Evolutionary conservation across 2,888 invertebrate genomes (phyloP), one percentile per base, ranked within the genome.

Genomic region (Pollenia amentaria): DNA sequence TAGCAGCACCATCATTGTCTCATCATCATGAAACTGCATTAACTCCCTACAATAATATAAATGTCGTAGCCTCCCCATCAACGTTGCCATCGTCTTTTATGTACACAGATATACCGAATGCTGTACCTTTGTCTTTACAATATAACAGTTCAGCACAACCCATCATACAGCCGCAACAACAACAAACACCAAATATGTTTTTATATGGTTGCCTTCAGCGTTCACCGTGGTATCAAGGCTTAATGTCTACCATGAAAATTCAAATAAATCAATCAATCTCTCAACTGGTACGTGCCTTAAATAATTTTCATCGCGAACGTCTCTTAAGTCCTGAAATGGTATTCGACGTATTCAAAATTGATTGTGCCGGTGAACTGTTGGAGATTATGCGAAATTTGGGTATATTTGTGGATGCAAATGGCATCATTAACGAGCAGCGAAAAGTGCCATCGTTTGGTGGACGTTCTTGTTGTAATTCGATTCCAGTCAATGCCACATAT

Each of bases 211-310:
- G 89, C 21, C 60, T 90, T 2, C 90, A 90, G 21, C 82, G 88
- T 21, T 90, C 90, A 7, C 80, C 89, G 6, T 90, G 90, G 90
- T 90, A 90, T 73, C 90, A 89, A 67, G 87, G 88, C 14, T 84
- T 90, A n/a, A 89, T 89, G 84, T 89, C 89, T 8, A 89, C 89
- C 57, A 88, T 90, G 64, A 90, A 90, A 82, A 90, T 90, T 65
- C 90, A 90, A 88, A 89, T 90, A 81, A 90, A 90, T 87, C 90
- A 89, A 84, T 87, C 90, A 0, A 88, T 90, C n/a, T 89, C 90
- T 38, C 89, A 89, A 72, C 72, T 90, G 65, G 89, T 90, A 11
- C 89, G 89, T 1, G 89, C 90, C 8, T 81, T 90, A 12, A 90
- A 90, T 81, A 88, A 69, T 40, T 90, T 90, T 73, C 89, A 90